Percentiles rank a stretch among this genome's conserved stretches.
Conservation (phyloP, 2,888 invertebrate species). For the Callinectes sapidus region DNA sequence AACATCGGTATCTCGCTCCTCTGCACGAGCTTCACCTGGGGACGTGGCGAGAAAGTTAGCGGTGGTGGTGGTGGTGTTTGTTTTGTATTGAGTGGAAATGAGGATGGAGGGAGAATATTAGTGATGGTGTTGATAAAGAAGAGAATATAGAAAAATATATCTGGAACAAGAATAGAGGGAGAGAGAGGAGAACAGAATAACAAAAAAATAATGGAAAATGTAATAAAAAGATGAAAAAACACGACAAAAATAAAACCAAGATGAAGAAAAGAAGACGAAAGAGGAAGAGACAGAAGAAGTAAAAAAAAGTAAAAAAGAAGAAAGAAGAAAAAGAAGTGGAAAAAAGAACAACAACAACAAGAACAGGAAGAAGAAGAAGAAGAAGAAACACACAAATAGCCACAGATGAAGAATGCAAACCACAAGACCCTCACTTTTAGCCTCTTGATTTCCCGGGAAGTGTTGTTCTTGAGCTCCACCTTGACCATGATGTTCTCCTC, state of each 20-base stretch:
- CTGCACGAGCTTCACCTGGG: conserved; percentile 86
- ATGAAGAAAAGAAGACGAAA: not conserved
- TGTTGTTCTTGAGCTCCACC: conserved; percentile 92
- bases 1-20: conserved; percentile 67
- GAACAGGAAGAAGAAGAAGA: not conserved
- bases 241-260: not conserved
- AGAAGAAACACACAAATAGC: no score
- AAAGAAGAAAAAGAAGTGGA: not conserved
- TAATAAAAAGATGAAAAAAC: not conserved
- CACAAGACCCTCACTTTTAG: conserved; percentile 82
- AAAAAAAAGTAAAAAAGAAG: not conserved
- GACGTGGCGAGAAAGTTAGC: not conserved
- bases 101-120: no score
- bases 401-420: no score
- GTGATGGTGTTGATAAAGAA: not conserved
- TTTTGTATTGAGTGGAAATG: not conserved
- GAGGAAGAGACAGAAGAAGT: not conserved
- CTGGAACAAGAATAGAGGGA: not conserved
- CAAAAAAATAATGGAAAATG: not conserved
- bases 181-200: not conserved
- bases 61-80: not conserved
- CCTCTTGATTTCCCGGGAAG: conserved; percentile 96
- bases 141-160: not conserved
- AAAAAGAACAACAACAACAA: not conserved
- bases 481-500: conserved; percentile 93